Evolutionary conservation across 1,140 invertebrate genomes (phyloP).

Genomic region (Plodia interpunctella): DNA sequence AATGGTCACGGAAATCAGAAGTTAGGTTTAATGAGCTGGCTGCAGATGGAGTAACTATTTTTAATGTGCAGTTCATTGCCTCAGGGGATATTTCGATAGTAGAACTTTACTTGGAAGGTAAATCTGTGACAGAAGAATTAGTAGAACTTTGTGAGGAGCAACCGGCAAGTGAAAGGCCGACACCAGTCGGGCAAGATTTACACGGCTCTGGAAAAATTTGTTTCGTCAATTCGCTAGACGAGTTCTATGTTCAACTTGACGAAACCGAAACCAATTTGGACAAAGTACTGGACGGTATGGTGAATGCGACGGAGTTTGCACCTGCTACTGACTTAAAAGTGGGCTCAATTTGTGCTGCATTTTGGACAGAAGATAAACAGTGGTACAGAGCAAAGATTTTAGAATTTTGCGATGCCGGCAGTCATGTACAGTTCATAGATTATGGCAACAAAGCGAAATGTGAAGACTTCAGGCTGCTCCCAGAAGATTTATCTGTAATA

Average conservation of each 20-base stretch:
- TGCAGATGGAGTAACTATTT: slow-evolving; percentile 81
- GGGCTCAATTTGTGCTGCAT: slow-evolving; percentile 80
- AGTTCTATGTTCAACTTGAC: slow-evolving; percentile 83
- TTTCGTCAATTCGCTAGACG: slow-evolving; percentile 77
- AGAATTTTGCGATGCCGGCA: slow-evolving; percentile 73
- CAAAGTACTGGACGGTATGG: slow-evolving; percentile 77
- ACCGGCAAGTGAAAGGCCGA: slow-evolving; percentile 43
- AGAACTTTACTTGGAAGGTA: slow-evolving; percentile 78
- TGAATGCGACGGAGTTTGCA: slow-evolving; percentile 74
- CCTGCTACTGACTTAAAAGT: slow-evolving; percentile 67
- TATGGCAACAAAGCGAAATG: slow-evolving; percentile 83
- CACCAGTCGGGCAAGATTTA: slow-evolving; percentile 59
- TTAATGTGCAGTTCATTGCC: slow-evolving; percentile 80
- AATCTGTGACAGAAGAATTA: slow-evolving; percentile 80
- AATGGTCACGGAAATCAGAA: slow-evolving; percentile 81
- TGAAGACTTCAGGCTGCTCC: slow-evolving; percentile 78
- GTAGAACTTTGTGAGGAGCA: slow-evolving; percentile 70
- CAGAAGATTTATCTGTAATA: slow-evolving; percentile 78
- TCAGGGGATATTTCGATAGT: slow-evolving; percentile 82
- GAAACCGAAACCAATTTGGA: slow-evolving; percentile 76
- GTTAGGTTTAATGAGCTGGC: slow-evolving; percentile 81
- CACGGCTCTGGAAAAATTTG: slow-evolving; percentile 70
- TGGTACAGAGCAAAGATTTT: slow-evolving; percentile 81
- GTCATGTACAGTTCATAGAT: slow-evolving; percentile 83
- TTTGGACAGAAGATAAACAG: slow-evolving; percentile 79